Base-by-base conservation (phyloP, 1,140 invertebrate species). In the Acyrthosiphon pisum region DNA sequence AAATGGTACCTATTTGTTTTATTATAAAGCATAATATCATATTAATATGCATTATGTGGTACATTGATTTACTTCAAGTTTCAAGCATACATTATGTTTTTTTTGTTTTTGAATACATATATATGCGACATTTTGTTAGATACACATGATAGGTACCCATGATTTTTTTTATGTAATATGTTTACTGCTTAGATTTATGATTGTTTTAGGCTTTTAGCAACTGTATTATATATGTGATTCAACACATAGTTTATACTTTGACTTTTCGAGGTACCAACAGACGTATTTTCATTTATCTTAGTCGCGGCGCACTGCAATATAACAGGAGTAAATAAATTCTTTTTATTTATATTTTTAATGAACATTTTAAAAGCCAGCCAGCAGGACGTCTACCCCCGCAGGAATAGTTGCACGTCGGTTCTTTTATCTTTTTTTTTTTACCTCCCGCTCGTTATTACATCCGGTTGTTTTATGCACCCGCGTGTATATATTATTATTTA, bases 271-370 rank as follows among this genome's bases (percentile, higher is more conserved):
- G 44, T 53, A 37, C 48, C 35, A 41, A 23, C 68, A 23, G 22
- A 20, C 20, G 22, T 37, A 41, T 91, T 91, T 91, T 50, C 46
- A 81, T 81, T 91, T 81, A 46, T 91, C 41, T 46, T 48, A 35
- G 44, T 81, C 22, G 11, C 22, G 11, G 2, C 46, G 23, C 9
- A 37, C 44, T 37, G 30, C 41, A 93, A 56, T 84, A 93, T 35
- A 22, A 37, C 68, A 44, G 37, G 26, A 83, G 35, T 89, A 68
- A 68, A 68, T 68, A 68, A 68, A 53, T 89, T 89, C 68, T 81
- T 91, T 91, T 91, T 83, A 91, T 91, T 93, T 84, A 56, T 93
- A 86, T 84, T 93, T 93, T 86, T 93, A 93, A 93, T 93, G 81
- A 93, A 93, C 91, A 48, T 91, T 86, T 37, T 46, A 50, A 84